These are phyloP conservation scores for Oxygymnocypris stewartii DNA, from an alignment of 2,113 vertebrate species.

Conservation along the genomic window DNA sequence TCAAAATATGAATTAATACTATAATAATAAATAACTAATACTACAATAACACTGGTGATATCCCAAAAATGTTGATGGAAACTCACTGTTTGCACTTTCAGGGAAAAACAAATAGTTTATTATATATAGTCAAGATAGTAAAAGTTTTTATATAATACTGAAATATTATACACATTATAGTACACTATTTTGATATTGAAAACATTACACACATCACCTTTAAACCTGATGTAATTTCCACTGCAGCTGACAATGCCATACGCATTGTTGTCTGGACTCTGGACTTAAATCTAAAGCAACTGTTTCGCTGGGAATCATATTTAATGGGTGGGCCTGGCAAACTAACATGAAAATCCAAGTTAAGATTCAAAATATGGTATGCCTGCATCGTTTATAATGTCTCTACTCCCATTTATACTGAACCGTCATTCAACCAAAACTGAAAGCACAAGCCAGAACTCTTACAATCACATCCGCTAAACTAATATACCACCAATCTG, in stretches of 20 bases:
- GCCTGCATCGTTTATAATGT: neutral
- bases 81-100: neutral
- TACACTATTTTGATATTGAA: neutral
- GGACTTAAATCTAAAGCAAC: neutral
- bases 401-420: neutral
- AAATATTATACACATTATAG: neutral
- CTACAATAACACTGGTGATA: neutral
- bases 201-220: slow-evolving; percentile 13
- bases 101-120: neutral
- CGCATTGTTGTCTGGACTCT: neutral
- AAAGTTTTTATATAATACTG: neutral
- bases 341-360: slow-evolving; percentile 16
- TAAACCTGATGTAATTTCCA: slow-evolving; percentile 29
- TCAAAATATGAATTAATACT: neutral
- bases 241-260: slow-evolving; percentile 1
- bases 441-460: neutral
- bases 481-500: neutral
- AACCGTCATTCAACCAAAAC: slow-evolving; percentile 12
- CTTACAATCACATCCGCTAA: slow-evolving; percentile 9
- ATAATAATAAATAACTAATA: neutral
- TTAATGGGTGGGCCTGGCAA: slow-evolving; percentile 25
- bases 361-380: slow-evolving; percentile 26
- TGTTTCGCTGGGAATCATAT: neutral
- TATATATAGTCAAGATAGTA: neutral
- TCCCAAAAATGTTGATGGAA: neutral